Evolutionary conservation across 2,888 invertebrate species (phyloP), one percentile per base, ranked within the genome.

Genomic region (Vannuccia rotundouncinata): DNA sequence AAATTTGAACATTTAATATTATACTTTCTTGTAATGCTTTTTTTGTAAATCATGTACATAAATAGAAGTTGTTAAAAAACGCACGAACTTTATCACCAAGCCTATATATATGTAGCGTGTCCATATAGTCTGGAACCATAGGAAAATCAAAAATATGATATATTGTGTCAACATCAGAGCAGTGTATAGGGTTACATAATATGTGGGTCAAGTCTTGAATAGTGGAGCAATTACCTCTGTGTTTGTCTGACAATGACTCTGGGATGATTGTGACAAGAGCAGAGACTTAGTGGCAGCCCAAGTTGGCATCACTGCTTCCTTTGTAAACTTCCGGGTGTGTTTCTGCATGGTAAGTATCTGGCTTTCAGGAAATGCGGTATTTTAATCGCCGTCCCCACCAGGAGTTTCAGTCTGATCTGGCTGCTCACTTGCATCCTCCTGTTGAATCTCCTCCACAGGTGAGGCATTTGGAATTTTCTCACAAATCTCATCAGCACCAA

Each of bases 171-270:
- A 75, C 76, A 0, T 45, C 74, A 81, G 66, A 22, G 75, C 81
- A 59, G 78, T 78, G 25, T 78, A 79, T 1, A 81, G 78, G n/a
- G 82, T 81, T 17, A 28, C 60, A 25, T 78, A 74, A 59, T 81
- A 80, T 25, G 74, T 74, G 0, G 82, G 82, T 1, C 78, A 78
- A 22, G 59, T 73, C 66, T 74, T 59, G 60, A 81, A 78, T 74
- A 81, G 29, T 45, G 81, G 80, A 1, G 78, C 80, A 29, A 79
- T 79, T 28, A 79, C 80, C 73, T 77, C 80, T 29, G 45, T 77
- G 73, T 77, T 80, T 29, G 80, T 81, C 22, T 74, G 59, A 13
- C 45, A 45, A 1, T 29, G 60, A 10, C 59, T 13, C 10, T 25
- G 22, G 25, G 28, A 13, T 30, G 31, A 1, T 74, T 17, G 29